A percentile compares a stretch with the other conserved stretches of the same genome.
Evolutionary conservation across 2,797 vertebrate genomes (phyloP).

Genomic region (Microctenopoma stevenorrisi): DNA sequence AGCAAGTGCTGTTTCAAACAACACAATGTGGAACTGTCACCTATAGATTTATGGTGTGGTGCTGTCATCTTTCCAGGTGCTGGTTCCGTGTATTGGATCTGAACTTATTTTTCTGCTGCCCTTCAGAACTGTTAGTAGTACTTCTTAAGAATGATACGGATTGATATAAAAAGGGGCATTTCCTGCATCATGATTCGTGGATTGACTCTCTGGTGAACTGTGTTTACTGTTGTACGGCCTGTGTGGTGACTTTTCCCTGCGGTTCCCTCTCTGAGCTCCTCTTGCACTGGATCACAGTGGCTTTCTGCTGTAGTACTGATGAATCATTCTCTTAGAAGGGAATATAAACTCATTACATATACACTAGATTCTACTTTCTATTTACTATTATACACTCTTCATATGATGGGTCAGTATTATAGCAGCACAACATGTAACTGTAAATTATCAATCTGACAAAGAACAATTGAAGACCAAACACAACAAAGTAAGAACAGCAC

Average conservation of each 20-base stretch:
- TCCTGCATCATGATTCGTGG: conserved; percentile 70
- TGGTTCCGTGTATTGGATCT: not conserved
- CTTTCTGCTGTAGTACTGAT: conserved; percentile 26
- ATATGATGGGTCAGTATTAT: not conserved
- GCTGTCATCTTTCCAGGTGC: not conserved
- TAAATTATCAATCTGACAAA: not conserved
- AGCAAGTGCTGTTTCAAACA: not conserved
- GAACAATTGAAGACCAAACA: not conserved
- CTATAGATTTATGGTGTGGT: not conserved
- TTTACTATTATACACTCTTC: not conserved
- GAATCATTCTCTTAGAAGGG: not conserved
- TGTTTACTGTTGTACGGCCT: conserved; percentile 59
- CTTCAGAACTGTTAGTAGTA: no score
- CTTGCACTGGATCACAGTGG: conserved; percentile 37
- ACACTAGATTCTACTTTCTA: conserved; percentile 5
- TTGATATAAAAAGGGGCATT: conserved; percentile 62
- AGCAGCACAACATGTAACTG: not conserved
- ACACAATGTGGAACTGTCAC: not conserved
- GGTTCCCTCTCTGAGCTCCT: conserved; percentile 66
- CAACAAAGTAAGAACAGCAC: not conserved
- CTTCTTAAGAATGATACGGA: not conserved
- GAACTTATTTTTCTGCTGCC: not conserved
- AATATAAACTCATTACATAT: not conserved
- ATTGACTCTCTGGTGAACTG: conserved; percentile 67
- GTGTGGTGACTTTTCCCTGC: conserved; percentile 69